Base-by-base conservation (phyloP, 2,797 vertebrate species). In the Aphelocoma californica region DNA sequence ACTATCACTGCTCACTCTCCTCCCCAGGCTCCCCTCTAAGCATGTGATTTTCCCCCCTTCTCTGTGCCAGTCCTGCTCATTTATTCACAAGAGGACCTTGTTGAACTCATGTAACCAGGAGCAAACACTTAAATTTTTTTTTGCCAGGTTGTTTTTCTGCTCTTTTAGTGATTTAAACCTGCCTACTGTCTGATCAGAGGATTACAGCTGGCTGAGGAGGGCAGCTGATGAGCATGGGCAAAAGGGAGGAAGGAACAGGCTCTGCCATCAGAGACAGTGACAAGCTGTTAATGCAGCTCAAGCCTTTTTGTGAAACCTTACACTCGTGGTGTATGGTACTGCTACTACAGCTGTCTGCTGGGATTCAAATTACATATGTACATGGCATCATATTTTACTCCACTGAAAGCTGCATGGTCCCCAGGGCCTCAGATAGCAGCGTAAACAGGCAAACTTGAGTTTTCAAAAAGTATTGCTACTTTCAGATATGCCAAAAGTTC, bases 201-300 rank as follows among this genome's bases (percentile, higher is more conserved):
- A 81, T 88, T 56, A 28, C 48, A 51, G 53, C 71, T 74, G 53
- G 51, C 70, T 85, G 45, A 51, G 61, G 45, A 66, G 89, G 51
- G 44, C 48, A 87, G 58, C 8, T 47, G 51, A 66, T 75, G 73
- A 81, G 65, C 53, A 23, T n/a, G 83, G 80, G 66, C 14, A 34
- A 73, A 38, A 75, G 64, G 70, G 51, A 82, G 62, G 70, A 89
- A 58, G 58, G 64, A 84, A 23, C 44, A 92, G 80, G 73, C 91
- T 84, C 47, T 90, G 66, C 75, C 24, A 0, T 83, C 69, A 47
- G 77, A 54, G 65, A 40, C 0, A 0, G 62, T 65, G n/a, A 34
- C 90, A 93, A 65, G 58, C 94, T 90, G 94, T 88, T 88, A 45
- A 72, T 81, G 85, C 73, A 65, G n/a, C 80, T 86, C 53, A 24